Evolutionary conservation across 2,797 vertebrate species (phyloP).

Genomic region (Typhlichthys subterraneus): DNA sequence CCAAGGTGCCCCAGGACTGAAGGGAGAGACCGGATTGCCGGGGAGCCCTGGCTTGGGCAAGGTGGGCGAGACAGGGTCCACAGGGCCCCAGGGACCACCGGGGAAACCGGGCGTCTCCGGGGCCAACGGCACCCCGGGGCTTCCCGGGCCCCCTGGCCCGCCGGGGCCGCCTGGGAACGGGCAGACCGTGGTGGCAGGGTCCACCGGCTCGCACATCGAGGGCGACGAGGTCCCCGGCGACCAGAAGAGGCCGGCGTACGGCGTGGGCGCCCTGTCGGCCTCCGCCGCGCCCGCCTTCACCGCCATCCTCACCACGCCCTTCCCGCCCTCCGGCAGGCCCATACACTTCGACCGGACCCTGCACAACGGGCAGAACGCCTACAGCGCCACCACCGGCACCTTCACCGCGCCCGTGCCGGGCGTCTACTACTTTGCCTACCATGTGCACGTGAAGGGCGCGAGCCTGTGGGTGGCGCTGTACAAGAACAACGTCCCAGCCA

Average conservation of each 20-base stretch:
- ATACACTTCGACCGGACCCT: constrained; percentile 97
- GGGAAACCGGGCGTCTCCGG: constrained; percentile 88
- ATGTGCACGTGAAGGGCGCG: constrained; percentile 98
- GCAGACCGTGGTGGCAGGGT: constrained; percentile 85
- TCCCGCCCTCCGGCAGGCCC: constrained; percentile 94
- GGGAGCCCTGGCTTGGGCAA: constrained; percentile 87
- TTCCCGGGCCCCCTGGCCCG: constrained; percentile 88
- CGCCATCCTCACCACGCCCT: constrained; percentile 92
- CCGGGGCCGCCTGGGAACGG: constrained; percentile 89
- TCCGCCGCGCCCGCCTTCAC: constrained; percentile 91
- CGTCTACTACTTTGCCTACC: constrained; percentile 98
- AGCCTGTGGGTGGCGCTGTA: constrained; percentile 98
- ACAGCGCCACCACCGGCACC: constrained; percentile 90
- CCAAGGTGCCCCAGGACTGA: constrained; percentile 89
- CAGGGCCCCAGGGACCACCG: constrained; percentile 89
- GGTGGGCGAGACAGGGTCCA: constrained; percentile 82
- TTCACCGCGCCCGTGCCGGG: constrained; percentile 94
- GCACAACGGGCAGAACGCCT: constrained; percentile 96
- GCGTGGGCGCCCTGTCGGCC: constrained; percentile 86
- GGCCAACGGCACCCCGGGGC: constrained; percentile 83
- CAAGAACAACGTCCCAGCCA: constrained; percentile 99
- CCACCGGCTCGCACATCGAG: constrained; percentile 84
- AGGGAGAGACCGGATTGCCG: constrained; percentile 87
- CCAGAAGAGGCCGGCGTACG: constrained; percentile 85
- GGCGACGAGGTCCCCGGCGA: constrained; percentile 85